Base-by-base conservation (phyloP, 2,113 vertebrate species). In the Salvelinus fontinalis region DNA sequence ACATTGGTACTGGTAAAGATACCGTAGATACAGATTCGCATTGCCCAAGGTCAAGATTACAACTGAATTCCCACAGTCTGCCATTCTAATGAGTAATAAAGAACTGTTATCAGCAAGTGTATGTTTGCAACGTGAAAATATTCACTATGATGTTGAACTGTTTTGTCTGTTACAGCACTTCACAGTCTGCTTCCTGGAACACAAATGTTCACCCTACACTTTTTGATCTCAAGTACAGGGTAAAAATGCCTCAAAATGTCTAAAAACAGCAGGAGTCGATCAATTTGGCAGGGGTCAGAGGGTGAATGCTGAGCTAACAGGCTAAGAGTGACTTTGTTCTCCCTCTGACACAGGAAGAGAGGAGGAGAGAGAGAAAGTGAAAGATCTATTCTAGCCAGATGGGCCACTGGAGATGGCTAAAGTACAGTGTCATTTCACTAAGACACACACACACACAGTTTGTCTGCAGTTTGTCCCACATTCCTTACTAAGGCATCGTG, bases 231-330 rank as follows among this genome's bases (percentile, higher is more conserved):
- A 74, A 85, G 14, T 26, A 54, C 29, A 69, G 83, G 75, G 87
- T 86, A 79, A 64, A 24, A 8, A 57, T 26, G 24, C 70, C 69
- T 87, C 75, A 84, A 85, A 89, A 89, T 87, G 77, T 85, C 87
- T 93, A 92, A 92, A 94, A 93, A 92, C 92, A 94, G 88, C 59
- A 76, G 14, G n/a, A 54, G 69, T 66, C 67, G 57, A 77, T 82
- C 51, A 31, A 54, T 5, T 16, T 16, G 16, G 51, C 51, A 54
- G 51, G 39, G 51, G 68, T 26, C 29, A 69, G 72, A 78, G 27
- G 81, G 6, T 82, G 77, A 81, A 75, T 82, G 81, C 77, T 62
- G 49, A 29, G 69, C 39, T 72, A 75, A 83, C 77, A 67, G 67
- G 14, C 22, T 13, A 48, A 22, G 11, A n/a, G 26, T 51, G 14